A percentile compares a stretch with the other conserved stretches of the same genome.
Conservation (phyloP, 2,113 vertebrate genomes). For the Arothron firmamentum region DNA sequence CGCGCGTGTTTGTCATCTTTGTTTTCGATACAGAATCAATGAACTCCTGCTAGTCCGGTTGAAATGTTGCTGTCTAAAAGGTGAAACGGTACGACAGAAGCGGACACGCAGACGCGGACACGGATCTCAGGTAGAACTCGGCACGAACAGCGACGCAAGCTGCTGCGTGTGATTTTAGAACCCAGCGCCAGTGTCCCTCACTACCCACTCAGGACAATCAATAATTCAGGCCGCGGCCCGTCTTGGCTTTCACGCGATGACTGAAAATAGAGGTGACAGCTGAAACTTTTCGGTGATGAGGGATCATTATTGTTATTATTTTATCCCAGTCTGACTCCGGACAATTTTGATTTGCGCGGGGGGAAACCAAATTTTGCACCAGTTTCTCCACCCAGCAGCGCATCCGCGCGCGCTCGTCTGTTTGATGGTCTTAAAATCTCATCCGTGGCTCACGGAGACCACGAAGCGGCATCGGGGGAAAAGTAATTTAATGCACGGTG, state of each 20-base stretch:
- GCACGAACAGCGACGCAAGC: conserved; percentile 3
- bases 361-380: too few relatives aligned
- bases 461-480: too few relatives aligned
- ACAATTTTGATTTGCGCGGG: too few relatives aligned
- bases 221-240: conserved; percentile 40
- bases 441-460: too few relatives aligned
- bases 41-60: neutral
- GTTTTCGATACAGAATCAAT: neutral
- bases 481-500: too few relatives aligned
- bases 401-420: too few relatives aligned
- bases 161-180: conserved; percentile 3
- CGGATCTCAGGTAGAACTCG: neutral
- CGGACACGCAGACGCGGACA: neutral
- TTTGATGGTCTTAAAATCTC: too few relatives aligned
- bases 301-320: neutral
- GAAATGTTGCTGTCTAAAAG: neutral
- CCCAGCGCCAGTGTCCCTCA: conserved; percentile 5
- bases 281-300: conserved; percentile 12
- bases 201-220: conserved; percentile 36
- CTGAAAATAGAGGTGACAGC: conserved; percentile 44
- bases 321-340: too few relatives aligned
- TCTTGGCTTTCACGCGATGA: conserved; percentile 16
- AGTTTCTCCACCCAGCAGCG: too few relatives aligned
- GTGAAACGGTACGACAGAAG: neutral
- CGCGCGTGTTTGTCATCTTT: neutral